These are phyloP conservation scores for Furnarius figulus DNA, from an alignment of 2,113 vertebrate genomes.

Conservation along the genomic window DNA sequence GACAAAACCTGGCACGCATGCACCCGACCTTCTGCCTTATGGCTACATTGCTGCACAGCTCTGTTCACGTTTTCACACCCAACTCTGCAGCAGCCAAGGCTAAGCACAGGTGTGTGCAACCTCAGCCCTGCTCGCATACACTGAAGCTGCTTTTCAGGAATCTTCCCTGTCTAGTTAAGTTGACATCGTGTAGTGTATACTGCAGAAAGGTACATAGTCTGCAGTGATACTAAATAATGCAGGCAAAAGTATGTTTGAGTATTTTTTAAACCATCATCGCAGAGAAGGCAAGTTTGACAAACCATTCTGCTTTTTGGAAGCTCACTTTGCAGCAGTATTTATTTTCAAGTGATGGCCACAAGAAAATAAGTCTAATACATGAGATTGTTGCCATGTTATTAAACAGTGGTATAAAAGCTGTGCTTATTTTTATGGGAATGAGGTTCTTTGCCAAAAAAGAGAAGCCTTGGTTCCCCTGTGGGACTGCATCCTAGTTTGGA, in stretches of 20 bases:
- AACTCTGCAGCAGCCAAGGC: not conserved
- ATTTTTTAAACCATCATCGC: not conserved
- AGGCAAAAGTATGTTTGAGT: not conserved
- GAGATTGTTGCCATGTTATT: conserved; percentile 78
- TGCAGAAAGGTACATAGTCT: not conserved
- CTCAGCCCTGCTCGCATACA: not conserved
- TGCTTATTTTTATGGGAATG: conserved; percentile 91
- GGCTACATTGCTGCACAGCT: not conserved
- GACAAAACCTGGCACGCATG: not conserved
- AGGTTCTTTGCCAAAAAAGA: conserved; percentile 83
- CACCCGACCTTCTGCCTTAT: not conserved
- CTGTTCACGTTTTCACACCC: not conserved
- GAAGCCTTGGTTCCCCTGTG: conserved; percentile 83
- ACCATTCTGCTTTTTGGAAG: not conserved
- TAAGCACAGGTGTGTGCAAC: not conserved
- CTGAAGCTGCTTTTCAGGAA: not conserved
- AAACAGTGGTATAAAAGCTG: conserved; percentile 75
- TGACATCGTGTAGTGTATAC: not conserved
- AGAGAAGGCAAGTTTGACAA: not conserved
- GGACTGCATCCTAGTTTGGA: conserved; percentile 76
- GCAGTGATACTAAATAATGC: not conserved
- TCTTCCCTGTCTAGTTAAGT: not conserved
- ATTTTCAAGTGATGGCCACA: conserved; percentile 16
- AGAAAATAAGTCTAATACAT: conserved; percentile 56
- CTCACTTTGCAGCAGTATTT: not conserved